Evolutionary conservation across 2,888 invertebrate species (phyloP).

Genomic region (Esperia sulphurella): DNA sequence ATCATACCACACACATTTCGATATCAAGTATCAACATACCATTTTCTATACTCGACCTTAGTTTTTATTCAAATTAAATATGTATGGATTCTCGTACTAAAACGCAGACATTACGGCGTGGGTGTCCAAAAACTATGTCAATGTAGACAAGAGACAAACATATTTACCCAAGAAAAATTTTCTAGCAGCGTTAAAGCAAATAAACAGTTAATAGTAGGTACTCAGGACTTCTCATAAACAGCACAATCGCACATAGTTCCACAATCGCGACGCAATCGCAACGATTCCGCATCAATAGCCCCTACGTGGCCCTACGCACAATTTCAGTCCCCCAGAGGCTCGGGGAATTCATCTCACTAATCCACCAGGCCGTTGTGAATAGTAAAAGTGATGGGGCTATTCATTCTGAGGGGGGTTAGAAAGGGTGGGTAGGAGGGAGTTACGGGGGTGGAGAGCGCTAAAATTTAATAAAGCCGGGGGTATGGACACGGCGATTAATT

Average conservation of each 20-base stretch:
- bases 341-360: constrained; percentile 74
- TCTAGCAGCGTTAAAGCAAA: too few relatives aligned
- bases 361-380: constrained; percentile 66
- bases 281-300: constrained; percentile 49
- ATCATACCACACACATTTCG: too few relatives aligned
- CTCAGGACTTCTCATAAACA: neutral
- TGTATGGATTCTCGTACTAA: too few relatives aligned
- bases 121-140: too few relatives aligned
- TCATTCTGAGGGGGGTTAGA: constrained; percentile 33
- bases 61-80: too few relatives aligned
- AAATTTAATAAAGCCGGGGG: constrained; percentile 76
- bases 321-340: constrained; percentile 56
- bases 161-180: too few relatives aligned
- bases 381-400: constrained; percentile 78
- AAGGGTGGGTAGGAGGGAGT: constrained; percentile 6
- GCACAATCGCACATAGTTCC: constrained; percentile 20
- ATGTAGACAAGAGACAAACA: too few relatives aligned
- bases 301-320: constrained; percentile 41
- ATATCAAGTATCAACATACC: too few relatives aligned
- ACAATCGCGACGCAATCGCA: constrained; percentile 47
- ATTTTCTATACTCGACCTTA: too few relatives aligned
- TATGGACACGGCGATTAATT: constrained; percentile 71
- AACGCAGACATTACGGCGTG: too few relatives aligned
- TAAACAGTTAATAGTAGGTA: too few relatives aligned
- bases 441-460: constrained; percentile 59